Percentiles rank a stretch among this genome's conserved stretches.
Conservation (phyloP, 2,797 vertebrate species). For the Rhincodon typus region DNA sequence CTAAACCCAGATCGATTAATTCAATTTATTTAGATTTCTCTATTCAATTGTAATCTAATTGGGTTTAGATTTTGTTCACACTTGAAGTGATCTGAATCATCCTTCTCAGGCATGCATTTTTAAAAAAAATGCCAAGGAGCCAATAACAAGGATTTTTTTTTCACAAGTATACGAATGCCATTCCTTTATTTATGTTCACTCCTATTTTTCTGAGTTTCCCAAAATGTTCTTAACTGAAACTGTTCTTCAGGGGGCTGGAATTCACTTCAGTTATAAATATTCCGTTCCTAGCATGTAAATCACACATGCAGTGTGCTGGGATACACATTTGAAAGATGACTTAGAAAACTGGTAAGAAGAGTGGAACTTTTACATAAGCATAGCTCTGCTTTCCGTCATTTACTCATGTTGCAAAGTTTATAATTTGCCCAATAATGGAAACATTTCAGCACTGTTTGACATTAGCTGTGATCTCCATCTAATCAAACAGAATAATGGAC, state of each 20-base stretch:
- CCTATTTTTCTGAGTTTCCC: not conserved
- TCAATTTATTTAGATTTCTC: slow-evolving; percentile 57
- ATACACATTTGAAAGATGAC: not conserved
- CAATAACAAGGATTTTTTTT: not conserved
- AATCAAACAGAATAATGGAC: not conserved
- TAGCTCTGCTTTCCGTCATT: not conserved
- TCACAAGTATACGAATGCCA: not conserved
- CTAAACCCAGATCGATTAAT: slow-evolving; percentile 54
- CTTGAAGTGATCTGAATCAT: slow-evolving; percentile 43
- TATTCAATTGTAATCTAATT: slow-evolving; percentile 51
- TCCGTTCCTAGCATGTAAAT: not conserved
- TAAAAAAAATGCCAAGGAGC: not conserved
- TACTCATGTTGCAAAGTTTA: not conserved
- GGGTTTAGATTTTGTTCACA: slow-evolving; percentile 45
- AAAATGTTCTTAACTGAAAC: not conserved
- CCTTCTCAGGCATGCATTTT: not conserved
- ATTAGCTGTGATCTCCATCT: not conserved
- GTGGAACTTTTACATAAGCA: not conserved
- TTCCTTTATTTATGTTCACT: not conserved
- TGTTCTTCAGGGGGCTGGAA: not conserved
- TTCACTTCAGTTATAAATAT: not conserved
- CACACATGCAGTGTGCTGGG: not conserved
- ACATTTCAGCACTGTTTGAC: slow-evolving; percentile 7
- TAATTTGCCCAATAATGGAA: not conserved
- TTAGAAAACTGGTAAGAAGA: not conserved